Evolutionary conservation across 1,140 invertebrate species (phyloP), one percentile per base, ranked within the genome.

Genomic region (Phenacoccus solenopsis): DNA sequence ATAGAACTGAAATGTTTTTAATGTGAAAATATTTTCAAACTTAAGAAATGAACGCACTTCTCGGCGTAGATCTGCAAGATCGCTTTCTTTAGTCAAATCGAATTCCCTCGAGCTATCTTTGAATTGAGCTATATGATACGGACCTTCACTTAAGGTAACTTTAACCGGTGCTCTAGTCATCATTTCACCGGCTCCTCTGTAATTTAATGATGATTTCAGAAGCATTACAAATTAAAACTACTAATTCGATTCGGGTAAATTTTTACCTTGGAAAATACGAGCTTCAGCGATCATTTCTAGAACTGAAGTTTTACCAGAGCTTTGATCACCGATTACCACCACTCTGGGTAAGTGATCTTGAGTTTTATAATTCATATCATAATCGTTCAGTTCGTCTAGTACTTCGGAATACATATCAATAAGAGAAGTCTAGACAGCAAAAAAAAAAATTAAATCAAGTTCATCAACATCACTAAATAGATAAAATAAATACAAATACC

Each of bases 381-480:
- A 98, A 73, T 93, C 93, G 49, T 86, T 88, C 10, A 99, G 81
- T 80, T 98, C 94, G 82, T 99, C 97, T 70, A 99, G 78, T n/a
- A 99, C 95, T 73, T 98, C 93, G 24, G 94, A 98, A 80, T 99
- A 99, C 94, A 99, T 97, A 79, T 99, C 98, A 75, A 98, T 98
- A 3, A 98, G 78, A 0, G 93, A 96, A 78, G 93, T 94, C 89
- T 95, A 77, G 25, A 78, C 4, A 10, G 22, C 4, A 25, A 68
- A 30, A 30, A 24, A 16, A 28, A 30, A 16, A 61, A 61, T 16
- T 22, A 16, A 61, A 21, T 61, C 9, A 10, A 9, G 12, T 61
- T 12, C 9, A 21, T 10, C 12, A 70, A 57, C 12, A 70, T 22
- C 16, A 61, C 61, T 16, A 21, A 13, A 12, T 70, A n/a, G 7